These are phyloP conservation scores for Cavia porcellus DNA, from an alignment of 2,113 vertebrate species.

Conservation along the genomic window DNA sequence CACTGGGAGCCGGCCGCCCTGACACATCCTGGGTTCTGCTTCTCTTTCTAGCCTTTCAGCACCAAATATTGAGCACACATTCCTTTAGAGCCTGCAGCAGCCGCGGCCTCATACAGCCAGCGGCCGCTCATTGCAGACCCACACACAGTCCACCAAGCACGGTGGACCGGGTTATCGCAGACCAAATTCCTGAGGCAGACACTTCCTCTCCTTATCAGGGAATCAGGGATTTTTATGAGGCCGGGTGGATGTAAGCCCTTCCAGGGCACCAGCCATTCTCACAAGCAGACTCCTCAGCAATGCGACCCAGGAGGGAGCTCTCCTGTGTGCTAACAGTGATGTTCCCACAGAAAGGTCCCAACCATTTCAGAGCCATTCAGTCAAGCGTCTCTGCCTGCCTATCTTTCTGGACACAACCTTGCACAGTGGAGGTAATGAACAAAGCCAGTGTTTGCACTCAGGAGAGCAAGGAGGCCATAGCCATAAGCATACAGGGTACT, in stretches of 20 bases:
- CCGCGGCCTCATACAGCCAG: background rate
- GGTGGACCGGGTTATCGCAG: constrained; percentile 71
- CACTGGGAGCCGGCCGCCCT: constrained; percentile 35
- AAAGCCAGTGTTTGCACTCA: background rate
- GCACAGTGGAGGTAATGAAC: background rate
- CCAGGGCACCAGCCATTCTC: constrained; percentile 25
- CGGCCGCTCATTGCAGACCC: background rate
- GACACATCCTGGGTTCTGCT: constrained; percentile 69
- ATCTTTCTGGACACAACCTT: fast-evolving
- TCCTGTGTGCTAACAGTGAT: background rate
- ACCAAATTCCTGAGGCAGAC: constrained; percentile 76
- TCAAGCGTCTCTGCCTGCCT: background rate
- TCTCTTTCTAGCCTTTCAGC: constrained; percentile 80
- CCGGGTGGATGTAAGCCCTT: background rate
- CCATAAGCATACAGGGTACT: too few species aligned
- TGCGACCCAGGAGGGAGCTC: background rate
- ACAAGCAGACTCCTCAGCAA: background rate
- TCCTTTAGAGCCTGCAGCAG: constrained; percentile 64
- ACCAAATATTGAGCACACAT: constrained; percentile 67
- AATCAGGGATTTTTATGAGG: constrained; percentile 67
- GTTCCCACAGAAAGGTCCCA: background rate
- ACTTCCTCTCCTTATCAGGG: constrained; percentile 80
- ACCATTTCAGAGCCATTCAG: fast-evolving
- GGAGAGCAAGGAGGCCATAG: too few species aligned
- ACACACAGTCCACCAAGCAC: background rate